Evolutionary conservation across 2,113 vertebrate species (phyloP), one percentile per base, ranked within the genome.

Genomic region (Pungitius pungitius): DNA sequence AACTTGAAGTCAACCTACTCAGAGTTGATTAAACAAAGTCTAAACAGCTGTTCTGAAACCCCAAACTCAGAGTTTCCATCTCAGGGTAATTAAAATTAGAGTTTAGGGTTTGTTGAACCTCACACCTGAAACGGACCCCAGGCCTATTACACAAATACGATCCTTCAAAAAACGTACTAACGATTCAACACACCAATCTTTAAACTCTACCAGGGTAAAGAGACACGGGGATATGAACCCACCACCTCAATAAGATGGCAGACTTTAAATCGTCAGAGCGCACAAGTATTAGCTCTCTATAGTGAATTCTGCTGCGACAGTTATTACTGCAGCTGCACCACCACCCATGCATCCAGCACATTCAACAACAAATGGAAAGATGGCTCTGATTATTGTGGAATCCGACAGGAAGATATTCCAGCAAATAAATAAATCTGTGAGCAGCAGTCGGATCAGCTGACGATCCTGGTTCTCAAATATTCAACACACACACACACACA

Each of bases 381-480:
- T 18, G 14, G 7, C 33, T 13, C 26, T 42, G 51, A 77, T 68
- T 68, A 43, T 52, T 15, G 57, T 7, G 24, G 11, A 64, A 54
- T 56, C 13, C 30, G 20, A 26, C 24, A 3, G 62, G n/a, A 42
- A 17, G 43, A n/a, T 6, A 61, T 17, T n/a, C 33, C 10, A 49
- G n/a, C n/a, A 45, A 66, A 55, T 59, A 74, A 77, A 58, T 55
- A 51, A 42, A 45, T 73, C 54, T 52, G 64, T 12, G 8, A 74
- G 61, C 59, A 67, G 59, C 45, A 60, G 33, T 35, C 56, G 27
- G 17, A 74, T 52, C 63, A 37, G 33, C 62, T 66, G 63, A 66
- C 63, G 0, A 14, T 24, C 47, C 47, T 39, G 3, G 66, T 15
- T 3, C n/a, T 4, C 15, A 59, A 22, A 20, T 64, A 47, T 30